These are phyloP conservation scores for Temnothorax unifasciatus DNA, from an alignment of 2,888 invertebrate species.

Conservation along the genomic window DNA sequence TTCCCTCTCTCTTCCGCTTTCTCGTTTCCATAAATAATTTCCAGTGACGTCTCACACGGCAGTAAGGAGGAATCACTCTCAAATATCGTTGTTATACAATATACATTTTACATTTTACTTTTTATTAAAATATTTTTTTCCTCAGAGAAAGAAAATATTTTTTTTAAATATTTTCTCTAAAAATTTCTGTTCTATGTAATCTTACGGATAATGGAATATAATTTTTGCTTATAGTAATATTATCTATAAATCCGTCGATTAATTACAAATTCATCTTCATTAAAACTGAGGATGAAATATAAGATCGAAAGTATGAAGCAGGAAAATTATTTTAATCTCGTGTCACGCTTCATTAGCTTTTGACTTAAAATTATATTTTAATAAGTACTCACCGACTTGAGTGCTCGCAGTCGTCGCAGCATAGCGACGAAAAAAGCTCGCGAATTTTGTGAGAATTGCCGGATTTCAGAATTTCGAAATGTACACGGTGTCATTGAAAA, in stretches of 20 bases:
- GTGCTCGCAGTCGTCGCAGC: conserved; percentile 78
- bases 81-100: background rate
- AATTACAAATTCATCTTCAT: background rate
- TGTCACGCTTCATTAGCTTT: conserved; percentile 1
- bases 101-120: background rate
- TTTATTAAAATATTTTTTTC: background rate
- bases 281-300: background rate
- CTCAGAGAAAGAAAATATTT: background rate
- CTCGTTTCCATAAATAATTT: conserved; percentile 18
- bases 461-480: conserved; percentile 11
- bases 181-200: conserved; percentile 1
- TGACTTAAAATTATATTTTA: background rate
- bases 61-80: conserved; percentile 12
- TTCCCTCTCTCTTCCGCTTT: background rate
- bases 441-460: background rate
- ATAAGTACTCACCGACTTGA: conserved; percentile 78
- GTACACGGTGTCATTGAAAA: conserved; percentile 37
- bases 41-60: background rate
- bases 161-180: background rate
- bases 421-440: conserved; percentile 62
- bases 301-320: background rate
- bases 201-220: background rate
- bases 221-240: conserved; percentile 6
- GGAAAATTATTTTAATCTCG: conserved; percentile 3
- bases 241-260: background rate